Base-by-base conservation (phyloP, 2,888 invertebrate species). In the Callosobruchus maculatus region DNA sequence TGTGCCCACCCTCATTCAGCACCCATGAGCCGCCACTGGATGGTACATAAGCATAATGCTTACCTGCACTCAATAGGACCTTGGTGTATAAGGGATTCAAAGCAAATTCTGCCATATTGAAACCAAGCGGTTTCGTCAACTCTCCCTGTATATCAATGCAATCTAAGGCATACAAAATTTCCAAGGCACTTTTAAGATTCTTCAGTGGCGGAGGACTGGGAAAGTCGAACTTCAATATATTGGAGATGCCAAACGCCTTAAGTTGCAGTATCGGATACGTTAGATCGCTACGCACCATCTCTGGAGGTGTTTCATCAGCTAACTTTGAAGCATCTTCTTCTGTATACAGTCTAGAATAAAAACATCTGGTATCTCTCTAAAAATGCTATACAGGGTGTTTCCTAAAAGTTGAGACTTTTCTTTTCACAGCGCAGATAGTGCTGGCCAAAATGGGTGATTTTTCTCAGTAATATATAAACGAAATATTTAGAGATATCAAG, bases 161-260 rank as follows among this genome's bases (percentile, higher is more conserved):
- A 72, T 88, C 90, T 68, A 99, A 87, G 0, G 98, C 98, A 85
- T 93, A 96, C 0, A 99, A 88, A 0, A 95, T 90, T 86, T 99
- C 98, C 20, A 99, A 84, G 0, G 95, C 96, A 0, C 94, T 89
- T 0, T 96, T 89, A 49, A 99, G 89, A 84, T 95, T 95, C 81
- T 93, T 92, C 0, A 97, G 94, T 0, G 99, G 98, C 0, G 98
- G 98, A 0, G 97, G 93, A 0, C 95, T 95, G 0, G 97, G 95
- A 86, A 98, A 98, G 82, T 95, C 92, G 86, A 99, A 99, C 79
- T 93, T 91, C 0, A 98, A 87, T 22, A 99, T 91, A 84, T 99
- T 98, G 78, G 95, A 92, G 73, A 99, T 96, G 0, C 99, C 99
- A 0, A 99, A 87, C 0, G 98, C 97, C 86, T 98, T 98, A 21